A percentile compares a stretch with the other conserved stretches of the same genome.
These are phyloP conservation scores for Drosophila triauraria DNA, from an alignment of 1,140 invertebrate genomes.

Conservation along the genomic window DNA sequence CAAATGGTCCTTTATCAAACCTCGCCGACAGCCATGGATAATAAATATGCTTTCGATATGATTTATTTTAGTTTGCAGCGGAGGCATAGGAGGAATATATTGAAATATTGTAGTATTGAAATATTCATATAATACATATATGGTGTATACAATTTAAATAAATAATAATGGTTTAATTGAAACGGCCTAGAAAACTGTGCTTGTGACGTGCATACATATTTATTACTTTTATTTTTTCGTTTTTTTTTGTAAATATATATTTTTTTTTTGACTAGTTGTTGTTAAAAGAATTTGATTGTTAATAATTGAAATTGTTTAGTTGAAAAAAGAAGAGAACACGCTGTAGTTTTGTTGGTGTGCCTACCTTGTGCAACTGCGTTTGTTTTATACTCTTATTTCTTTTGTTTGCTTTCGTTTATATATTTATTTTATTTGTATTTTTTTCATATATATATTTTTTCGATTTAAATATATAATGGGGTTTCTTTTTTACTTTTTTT, in stretches of 20 bases:
- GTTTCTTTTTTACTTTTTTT: slow-evolving; percentile 57
- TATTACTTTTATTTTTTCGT: slow-evolving; percentile 56
- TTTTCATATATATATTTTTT: slow-evolving; percentile 62
- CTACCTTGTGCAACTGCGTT: slow-evolving; percentile 85
- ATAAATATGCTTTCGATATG: slow-evolving; percentile 45
- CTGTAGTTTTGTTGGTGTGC: slow-evolving; percentile 83
- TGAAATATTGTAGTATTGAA: slow-evolving; percentile 41
- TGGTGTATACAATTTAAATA: slow-evolving; percentile 65
- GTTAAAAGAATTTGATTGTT: slow-evolving; percentile 50
- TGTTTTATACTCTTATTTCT: slow-evolving; percentile 79
- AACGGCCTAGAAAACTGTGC: slow-evolving; percentile 80
- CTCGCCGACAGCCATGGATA: slow-evolving; percentile 50
- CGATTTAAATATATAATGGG: slow-evolving; percentile 71
- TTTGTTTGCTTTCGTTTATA: slow-evolving; percentile 60
- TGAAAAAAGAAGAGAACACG: slow-evolving; percentile 68
- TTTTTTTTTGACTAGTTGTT: slow-evolving; percentile 47
- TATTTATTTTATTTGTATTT: slow-evolving; percentile 44
- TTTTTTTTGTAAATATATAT: slow-evolving; percentile 19
- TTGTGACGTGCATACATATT: slow-evolving; percentile 79
- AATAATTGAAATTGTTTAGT: slow-evolving; percentile 79
- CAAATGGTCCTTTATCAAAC: slow-evolving; percentile 45
- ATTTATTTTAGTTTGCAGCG: slow-evolving; percentile 47
- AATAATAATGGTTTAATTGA: slow-evolving; percentile 75
- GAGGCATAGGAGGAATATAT: slow-evolving; percentile 54
- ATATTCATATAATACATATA: slow-evolving; percentile 73